A percentile compares a stretch with the other conserved stretches of the same genome.
Conservation (phyloP, 2,888 invertebrate genomes). For the Ophioninae sp. region DNA sequence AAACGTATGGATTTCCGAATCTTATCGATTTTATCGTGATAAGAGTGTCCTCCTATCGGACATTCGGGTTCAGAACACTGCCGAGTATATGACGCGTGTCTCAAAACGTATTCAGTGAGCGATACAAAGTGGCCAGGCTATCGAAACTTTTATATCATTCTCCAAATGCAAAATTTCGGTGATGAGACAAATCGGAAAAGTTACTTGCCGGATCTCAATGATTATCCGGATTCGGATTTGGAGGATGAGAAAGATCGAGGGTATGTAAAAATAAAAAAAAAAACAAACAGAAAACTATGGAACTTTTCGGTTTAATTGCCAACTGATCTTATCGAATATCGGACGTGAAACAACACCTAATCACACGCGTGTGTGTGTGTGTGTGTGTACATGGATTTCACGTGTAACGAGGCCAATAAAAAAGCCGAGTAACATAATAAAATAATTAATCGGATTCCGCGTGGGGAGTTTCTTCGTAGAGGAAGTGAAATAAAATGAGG, state of each 20-base stretch:
- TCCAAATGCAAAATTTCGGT: conserved; percentile 26
- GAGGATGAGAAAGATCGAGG: conserved; percentile 56
- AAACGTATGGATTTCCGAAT: conserved; percentile 38
- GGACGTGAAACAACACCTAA: not conserved
- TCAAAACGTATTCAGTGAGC: conserved; percentile 23
- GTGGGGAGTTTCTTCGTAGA: not conserved
- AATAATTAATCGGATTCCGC: not conserved
- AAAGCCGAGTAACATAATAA: not conserved
- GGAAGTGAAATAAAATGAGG: not conserved
- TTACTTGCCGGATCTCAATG: conserved; percentile 48
- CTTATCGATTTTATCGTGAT: conserved; percentile 58
- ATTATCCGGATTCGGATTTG: conserved; percentile 49
- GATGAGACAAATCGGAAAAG: conserved; percentile 43
- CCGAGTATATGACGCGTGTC: conserved; percentile 33
- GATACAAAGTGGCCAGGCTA: conserved; percentile 3
- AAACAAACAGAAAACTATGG: not conserved
- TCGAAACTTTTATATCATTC: conserved; percentile 1
- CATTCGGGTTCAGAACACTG: conserved; percentile 18
- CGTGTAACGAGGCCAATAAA: not conserved
- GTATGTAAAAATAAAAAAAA: conserved; percentile 55
- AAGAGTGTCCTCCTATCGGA: conserved; percentile 45
- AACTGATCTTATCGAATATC: not conserved
- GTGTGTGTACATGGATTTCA: not conserved
- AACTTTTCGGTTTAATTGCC: not conserved
- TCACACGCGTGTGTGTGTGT: not conserved